Evolutionary conservation across 2,113 vertebrate genomes (phyloP), one percentile per base, ranked within the genome.

Genomic region (Oxyura jamaicensis): DNA sequence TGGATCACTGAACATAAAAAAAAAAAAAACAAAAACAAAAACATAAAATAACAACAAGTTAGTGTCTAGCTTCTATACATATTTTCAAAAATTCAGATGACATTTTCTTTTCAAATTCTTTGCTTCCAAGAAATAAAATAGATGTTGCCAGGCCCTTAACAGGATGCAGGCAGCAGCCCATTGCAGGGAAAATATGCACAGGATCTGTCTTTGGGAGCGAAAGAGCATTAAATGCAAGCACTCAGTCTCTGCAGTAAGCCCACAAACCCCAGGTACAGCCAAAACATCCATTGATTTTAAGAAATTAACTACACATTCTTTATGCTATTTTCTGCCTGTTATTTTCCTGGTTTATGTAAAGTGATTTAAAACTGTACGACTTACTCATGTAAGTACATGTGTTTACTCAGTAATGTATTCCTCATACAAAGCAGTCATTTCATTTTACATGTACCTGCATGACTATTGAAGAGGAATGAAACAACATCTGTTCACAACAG

Each of bases 141-240:
- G 13, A 2, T 22, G 6, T 4, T 25, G 18, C n/a, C 0, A 2
- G 35, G 15, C 5, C 41, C 23, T 35, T 31, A 82, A 35, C 0
- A 4, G 21, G 25, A 48, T 4, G 13, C n/a, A 68, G 25, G 22
- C 29, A 87, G 50, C 35, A 82, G 59, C 23, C 8, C 42, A 15
- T n/a, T 41, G 59, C 26, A 63, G 22, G 73, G 17, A 0, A 1
- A 83, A 62, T 0, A 22, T 33, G 28, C 25, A 13, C 22, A 55
- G 29, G 2, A 7, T 8, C 33, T 66, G 4, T 13, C 29, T 23
- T n/a, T 25, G 7, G 5, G 17, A 52, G 65, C 7, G 35, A 53
- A 31, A 26, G 50, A 65, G 39, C 13, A 48, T 15, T 16, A 48
- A 77, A 55, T 10, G 22, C n/a, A 91, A 59, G 7, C 5, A n/a